phyloP scores from a whole-genome alignment of 2,113 vertebrate species.

The Aegithalos caudatus region DNA sequence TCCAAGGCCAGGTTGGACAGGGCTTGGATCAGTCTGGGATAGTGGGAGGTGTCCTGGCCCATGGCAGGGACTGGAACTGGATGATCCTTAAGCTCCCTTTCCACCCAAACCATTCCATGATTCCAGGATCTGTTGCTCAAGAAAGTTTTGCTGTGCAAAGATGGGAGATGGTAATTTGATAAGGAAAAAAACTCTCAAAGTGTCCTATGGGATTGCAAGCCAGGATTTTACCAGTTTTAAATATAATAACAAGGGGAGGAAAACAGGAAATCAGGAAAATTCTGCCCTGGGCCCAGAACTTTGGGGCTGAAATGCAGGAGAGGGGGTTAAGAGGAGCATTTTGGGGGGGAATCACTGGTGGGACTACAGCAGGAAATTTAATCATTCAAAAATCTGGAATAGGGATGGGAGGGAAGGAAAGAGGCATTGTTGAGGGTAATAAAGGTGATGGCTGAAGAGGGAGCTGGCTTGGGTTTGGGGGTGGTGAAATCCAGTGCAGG shows the following conservation, averaged over 20 bases:
- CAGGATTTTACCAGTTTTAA: neutral
- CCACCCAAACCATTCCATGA: neutral
- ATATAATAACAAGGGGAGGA: rapidly evolving
- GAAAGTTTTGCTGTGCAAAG: neutral
- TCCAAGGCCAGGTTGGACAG: rapidly evolving
- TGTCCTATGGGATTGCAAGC: neutral
- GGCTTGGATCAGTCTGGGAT: rapidly evolving
- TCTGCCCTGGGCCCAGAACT: neutral
- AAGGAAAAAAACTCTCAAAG: neutral
- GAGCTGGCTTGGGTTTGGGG: neutral
- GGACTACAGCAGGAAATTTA: neutral
- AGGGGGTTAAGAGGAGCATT: rapidly evolving
- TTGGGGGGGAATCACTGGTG: rapidly evolving
- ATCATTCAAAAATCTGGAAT: neutral
- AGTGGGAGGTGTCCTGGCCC: neutral
- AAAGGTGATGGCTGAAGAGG: neutral
- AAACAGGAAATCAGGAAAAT: neutral
- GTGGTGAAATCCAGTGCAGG: neutral
- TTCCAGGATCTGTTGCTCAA: neutral
- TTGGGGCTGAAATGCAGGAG: neutral
- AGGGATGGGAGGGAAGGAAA: neutral
- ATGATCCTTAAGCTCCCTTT: neutral
- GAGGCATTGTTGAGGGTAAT: rapidly evolving
- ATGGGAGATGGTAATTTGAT: neutral
- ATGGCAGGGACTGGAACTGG: rapidly evolving